Percentiles rank a stretch among this genome's conserved stretches.
Evolutionary conservation across 2,888 invertebrate genomes (phyloP).

Genomic region (Aporophyla nigra): DNA sequence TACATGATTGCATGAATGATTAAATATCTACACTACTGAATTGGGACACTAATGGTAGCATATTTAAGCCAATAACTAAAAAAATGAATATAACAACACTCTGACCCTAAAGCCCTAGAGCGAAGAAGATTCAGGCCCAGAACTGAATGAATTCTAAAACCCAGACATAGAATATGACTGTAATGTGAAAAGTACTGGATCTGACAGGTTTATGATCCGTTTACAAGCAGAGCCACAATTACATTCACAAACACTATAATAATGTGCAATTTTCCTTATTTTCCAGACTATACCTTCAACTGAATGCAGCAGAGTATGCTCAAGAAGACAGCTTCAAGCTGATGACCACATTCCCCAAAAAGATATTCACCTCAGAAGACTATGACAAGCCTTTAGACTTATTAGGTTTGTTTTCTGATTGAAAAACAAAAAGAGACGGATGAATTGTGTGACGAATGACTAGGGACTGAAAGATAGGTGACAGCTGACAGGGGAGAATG

Average conservation of each 20-base stretch:
- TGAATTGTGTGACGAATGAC: not conserved
- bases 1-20: no score
- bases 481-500: not conserved
- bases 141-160: no score
- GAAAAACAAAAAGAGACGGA: not conserved
- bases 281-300: conserved; percentile 93
- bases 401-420: conserved; percentile 91
- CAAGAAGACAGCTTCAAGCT: conserved; percentile 94
- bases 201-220: not conserved
- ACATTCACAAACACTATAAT: not conserved
- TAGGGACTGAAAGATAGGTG: not conserved
- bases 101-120: not conserved
- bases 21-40: no score
- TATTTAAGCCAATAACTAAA: no score
- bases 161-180: no score
- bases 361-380: conserved; percentile 96
- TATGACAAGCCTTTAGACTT: conserved; percentile 96
- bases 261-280: not conserved
- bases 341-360: conserved; percentile 98
- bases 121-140: not conserved
- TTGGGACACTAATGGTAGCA: no score
- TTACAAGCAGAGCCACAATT: not conserved
- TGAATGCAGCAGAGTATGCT: conserved; percentile 92
- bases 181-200: not conserved
- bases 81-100: no score